Evolutionary conservation across 2,888 invertebrate genomes (phyloP).

Genomic region (Cyclophora punctaria): DNA sequence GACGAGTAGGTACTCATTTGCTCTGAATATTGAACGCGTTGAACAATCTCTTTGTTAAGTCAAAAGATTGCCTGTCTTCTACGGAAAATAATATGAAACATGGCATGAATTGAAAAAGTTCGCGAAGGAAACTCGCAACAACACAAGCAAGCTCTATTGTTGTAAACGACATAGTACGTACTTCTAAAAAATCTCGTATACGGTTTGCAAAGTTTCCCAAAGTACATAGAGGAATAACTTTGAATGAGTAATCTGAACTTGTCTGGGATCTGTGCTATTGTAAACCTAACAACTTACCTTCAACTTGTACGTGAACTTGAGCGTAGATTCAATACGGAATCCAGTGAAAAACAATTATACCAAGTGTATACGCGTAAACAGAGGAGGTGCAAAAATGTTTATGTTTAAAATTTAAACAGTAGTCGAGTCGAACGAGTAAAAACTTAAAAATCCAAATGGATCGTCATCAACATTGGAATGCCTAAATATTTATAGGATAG

Average conservation of each 20-base stretch:
- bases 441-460: conserved; percentile 31
- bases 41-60: conserved; percentile 43
- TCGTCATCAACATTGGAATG: conserved; percentile 35
- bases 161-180: conserved; percentile 25
- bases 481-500: conserved; percentile 53
- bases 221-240: too few species aligned
- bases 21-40: conserved; percentile 21
- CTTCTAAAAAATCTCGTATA: conserved; percentile 19
- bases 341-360: not conserved
- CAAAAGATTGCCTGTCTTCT: conserved; percentile 49
- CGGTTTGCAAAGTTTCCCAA: not conserved
- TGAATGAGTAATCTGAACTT: too few species aligned
- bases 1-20: conserved; percentile 7
- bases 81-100: conserved; percentile 53
- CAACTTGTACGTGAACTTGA: not conserved
- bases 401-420: conserved; percentile 9
- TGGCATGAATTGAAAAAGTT: conserved; percentile 60
- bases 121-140: conserved; percentile 33
- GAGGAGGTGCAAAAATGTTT: not conserved
- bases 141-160: conserved; percentile 34
- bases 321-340: too few species aligned
- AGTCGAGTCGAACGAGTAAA: conserved; percentile 12
- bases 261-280: too few species aligned
- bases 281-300: not conserved
- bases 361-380: too few species aligned